These are phyloP conservation scores for Ctenochaetus hawaiiensis DNA, from an alignment of 2,797 vertebrate genomes.

Conservation along the genomic window DNA sequence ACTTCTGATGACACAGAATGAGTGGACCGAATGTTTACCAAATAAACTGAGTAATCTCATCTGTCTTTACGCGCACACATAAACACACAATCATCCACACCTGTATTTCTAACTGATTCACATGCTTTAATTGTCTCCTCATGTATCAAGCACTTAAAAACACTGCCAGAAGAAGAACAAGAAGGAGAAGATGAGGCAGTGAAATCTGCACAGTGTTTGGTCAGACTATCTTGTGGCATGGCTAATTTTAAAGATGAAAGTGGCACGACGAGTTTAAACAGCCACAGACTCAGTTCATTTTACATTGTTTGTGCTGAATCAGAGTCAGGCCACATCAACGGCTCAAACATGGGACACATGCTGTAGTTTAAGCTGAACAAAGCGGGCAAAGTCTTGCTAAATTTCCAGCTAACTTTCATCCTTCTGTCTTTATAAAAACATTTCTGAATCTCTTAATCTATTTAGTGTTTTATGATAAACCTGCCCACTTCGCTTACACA, in stretches of 20 bases:
- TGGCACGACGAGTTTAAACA: conserved; percentile 24
- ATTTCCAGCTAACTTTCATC: background rate
- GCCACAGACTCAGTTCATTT: conserved; percentile 11
- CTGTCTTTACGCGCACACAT: conserved; percentile 47
- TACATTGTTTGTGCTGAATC: background rate
- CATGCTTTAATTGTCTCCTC: conserved; percentile 66
- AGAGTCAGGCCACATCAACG: background rate
- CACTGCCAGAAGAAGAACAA: conserved; percentile 4
- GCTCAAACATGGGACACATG: conserved; percentile 1
- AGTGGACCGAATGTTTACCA: conserved; percentile 67
- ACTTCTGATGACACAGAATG: conserved; percentile 67
- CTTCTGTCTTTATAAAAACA: background rate
- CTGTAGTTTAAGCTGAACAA: background rate
- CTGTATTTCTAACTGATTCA: conserved; percentile 62
- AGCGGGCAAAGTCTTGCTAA: background rate
- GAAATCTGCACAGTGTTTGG: conserved; percentile 15
- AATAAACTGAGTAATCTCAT: conserved; percentile 55
- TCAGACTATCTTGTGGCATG: conserved; percentile 6
- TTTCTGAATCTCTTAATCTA: background rate
- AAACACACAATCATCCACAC: conserved; percentile 68
- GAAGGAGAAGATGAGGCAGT: conserved; percentile 3
- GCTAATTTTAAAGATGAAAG: conserved; percentile 25
- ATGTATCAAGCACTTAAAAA: conserved; percentile 32
- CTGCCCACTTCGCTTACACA: background rate
- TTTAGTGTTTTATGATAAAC: conserved; percentile 15